Conservation (phyloP, 2,113 vertebrate genomes). For the Mesembrinibis cayennensis region DNA sequence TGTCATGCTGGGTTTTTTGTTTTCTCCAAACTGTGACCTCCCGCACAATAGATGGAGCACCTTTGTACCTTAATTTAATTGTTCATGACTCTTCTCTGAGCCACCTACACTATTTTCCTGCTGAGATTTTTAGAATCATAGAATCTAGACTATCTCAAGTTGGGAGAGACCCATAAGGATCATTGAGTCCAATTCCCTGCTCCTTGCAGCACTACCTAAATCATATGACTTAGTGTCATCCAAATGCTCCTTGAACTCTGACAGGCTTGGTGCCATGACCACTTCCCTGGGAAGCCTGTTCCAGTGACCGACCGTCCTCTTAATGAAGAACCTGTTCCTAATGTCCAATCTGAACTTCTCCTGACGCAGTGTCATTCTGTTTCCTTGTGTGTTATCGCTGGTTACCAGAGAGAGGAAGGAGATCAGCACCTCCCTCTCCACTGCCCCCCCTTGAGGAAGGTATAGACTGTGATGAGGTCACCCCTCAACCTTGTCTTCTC, state of each 20-base stretch:
- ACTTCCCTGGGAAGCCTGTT: not conserved
- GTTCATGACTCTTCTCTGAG: not conserved
- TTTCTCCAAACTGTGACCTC: not conserved
- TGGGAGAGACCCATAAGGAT: no score
- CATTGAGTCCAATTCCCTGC: not conserved
- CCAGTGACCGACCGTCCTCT: not conserved
- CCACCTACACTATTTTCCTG: not conserved
- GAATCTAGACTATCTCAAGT: no score
- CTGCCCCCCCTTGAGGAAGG: not conserved
- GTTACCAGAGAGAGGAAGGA: not conserved
- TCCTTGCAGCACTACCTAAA: not conserved
- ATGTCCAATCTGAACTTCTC: not conserved
- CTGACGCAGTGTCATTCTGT: not conserved
- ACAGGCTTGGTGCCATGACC: not conserved
- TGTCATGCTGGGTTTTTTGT: not conserved
- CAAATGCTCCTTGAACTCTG: not conserved
- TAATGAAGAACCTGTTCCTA: not conserved
- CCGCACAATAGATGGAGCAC: not conserved
- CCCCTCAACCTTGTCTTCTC: not conserved
- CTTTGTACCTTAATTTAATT: not conserved
- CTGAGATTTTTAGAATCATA: not conserved
- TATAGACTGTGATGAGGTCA: not conserved
- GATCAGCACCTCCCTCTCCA: not conserved
- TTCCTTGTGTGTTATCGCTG: rapidly evolving
- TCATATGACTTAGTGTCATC: not conserved